A percentile compares a stretch with the other conserved stretches of the same genome.
phyloP scores from a whole-genome alignment of 2,797 vertebrate genomes.

The Enteromius anoplus region DNA sequence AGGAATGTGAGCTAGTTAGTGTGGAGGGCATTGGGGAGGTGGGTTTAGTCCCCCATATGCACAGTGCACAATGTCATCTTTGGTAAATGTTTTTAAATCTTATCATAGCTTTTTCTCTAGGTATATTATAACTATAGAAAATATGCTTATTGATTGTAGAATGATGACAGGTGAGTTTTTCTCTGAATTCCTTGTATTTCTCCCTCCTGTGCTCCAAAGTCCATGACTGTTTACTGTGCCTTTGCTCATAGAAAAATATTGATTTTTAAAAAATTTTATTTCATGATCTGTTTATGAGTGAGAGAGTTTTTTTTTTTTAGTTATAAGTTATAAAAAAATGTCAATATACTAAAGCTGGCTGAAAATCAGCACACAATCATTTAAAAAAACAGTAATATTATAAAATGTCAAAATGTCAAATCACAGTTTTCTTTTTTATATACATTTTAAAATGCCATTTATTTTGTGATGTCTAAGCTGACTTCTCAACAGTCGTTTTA shows the following conservation, averaged over 20 bases:
- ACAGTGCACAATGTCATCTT: neutral
- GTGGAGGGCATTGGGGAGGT: neutral
- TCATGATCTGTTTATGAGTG: neutral
- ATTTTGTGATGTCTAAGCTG: neutral
- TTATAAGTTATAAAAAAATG: neutral
- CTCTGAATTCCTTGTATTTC: neutral
- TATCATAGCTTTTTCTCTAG: neutral
- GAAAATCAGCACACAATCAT: neutral
- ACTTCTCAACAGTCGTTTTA: neutral
- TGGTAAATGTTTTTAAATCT: neutral
- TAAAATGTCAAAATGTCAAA: neutral
- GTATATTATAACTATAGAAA: neutral
- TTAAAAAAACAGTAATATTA: neutral
- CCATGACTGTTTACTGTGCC: slow-evolving; percentile 25
- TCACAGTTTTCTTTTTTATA: neutral
- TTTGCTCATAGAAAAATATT: slow-evolving; percentile 30
- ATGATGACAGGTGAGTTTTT: neutral
- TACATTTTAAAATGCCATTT: neutral
- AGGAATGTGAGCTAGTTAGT: slow-evolving; percentile 26
- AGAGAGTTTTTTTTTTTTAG: neutral
- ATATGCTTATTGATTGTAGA: neutral
- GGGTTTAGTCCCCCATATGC: slow-evolving; percentile 3
- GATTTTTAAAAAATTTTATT: neutral
- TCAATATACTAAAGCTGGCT: neutral
- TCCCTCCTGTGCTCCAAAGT: slow-evolving; percentile 30